Percentiles rank a stretch among this genome's conserved stretches.
These are phyloP conservation scores for Rhinogobio ventralis DNA, from an alignment of 2,797 vertebrate species.

Conservation along the genomic window DNA sequence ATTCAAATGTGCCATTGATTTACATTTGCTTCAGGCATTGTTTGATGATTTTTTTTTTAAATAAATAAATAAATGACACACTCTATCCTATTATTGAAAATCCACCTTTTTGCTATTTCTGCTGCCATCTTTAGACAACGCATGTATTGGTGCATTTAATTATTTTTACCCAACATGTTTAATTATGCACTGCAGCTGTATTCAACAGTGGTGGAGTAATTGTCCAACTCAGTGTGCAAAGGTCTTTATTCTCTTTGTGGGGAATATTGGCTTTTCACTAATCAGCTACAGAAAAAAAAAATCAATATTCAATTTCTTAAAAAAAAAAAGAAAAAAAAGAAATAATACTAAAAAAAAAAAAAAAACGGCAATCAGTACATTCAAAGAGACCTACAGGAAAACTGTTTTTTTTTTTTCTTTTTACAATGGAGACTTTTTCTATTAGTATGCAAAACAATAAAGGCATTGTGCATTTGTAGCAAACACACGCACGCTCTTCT, in stretches of 20 bases:
- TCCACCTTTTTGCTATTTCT: not conserved
- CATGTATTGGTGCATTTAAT: conserved; percentile 2
- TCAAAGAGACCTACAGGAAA: conserved; percentile 40
- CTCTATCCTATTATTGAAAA: not conserved
- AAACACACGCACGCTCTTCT: conserved; percentile 24
- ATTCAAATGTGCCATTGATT: no score
- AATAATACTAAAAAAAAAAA: not conserved
- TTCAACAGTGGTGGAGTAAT: conserved; percentile 60
- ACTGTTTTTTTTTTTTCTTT: conserved; percentile 36
- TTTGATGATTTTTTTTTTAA: no score
- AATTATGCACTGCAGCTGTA: conserved; percentile 58
- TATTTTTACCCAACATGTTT: conserved; percentile 6
- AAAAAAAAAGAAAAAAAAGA: no score
- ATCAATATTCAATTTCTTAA: conserved; percentile 59
- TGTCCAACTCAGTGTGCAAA: conserved; percentile 37
- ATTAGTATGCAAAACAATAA: conserved; percentile 50
- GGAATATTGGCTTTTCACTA: conserved; percentile 44
- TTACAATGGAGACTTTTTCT: conserved; percentile 45
- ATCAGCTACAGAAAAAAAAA: conserved; percentile 45
- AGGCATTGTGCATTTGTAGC: conserved; percentile 50
- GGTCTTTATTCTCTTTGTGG: conserved; percentile 40
- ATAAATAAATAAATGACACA: not conserved
- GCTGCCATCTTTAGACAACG: not conserved
- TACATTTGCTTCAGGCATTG: no score
- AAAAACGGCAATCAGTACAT: conserved; percentile 25